Base-by-base conservation (phyloP, 2,888 invertebrate species). In the Leptinotarsa rubiginosa region DNA sequence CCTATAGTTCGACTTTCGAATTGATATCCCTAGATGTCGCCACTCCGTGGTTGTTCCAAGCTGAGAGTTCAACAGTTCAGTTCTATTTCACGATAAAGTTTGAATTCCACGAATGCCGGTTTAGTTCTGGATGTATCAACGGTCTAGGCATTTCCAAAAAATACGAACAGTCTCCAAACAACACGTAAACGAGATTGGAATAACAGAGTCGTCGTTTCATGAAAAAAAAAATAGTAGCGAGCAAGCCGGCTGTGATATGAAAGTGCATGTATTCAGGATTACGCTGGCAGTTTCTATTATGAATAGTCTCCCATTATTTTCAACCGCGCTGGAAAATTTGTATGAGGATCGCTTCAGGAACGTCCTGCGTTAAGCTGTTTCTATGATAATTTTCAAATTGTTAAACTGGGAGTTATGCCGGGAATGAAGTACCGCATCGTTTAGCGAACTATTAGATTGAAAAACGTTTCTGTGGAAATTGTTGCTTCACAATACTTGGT, bases 201-300 rank as follows among this genome's bases (percentile, higher is more conserved):
- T 31, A 62, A 62, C n/a, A 62, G 13, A 62, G 62, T 22, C 56
- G 52, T 12, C 20, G 20, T 56, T 56, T 13, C 22, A 22, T 62
- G 31, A 5, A 62, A 62, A 59, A 25, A 25, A 41, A 62, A 31
- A 31, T 22, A 56, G 56, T 41, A 5, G 16, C 62, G 15, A 41
- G 62, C 41, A 41, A 62, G 62, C 62, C 10, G 62, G 16, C 62
- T 62, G 31, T n/a, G 41, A 62, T 62, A 62, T 62, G 62, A 41
- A 31, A 31, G 62, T 25, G 62, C 62, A 62, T 62, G 62, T n/a
- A 62, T 62, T 25, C 62, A 31, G 62, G 62, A 62, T 62, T 62
- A 62, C n/a, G 41, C 41, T 7, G 41, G 41, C 62, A 62, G 16
- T 62, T 62, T 62, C 62, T 62, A 62, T 62, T 41, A 62, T 41